Evolutionary conservation across 2,888 invertebrate genomes (phyloP), one percentile per base, ranked within the genome.

Genomic region (Elaeidobius kamerunicus): DNA sequence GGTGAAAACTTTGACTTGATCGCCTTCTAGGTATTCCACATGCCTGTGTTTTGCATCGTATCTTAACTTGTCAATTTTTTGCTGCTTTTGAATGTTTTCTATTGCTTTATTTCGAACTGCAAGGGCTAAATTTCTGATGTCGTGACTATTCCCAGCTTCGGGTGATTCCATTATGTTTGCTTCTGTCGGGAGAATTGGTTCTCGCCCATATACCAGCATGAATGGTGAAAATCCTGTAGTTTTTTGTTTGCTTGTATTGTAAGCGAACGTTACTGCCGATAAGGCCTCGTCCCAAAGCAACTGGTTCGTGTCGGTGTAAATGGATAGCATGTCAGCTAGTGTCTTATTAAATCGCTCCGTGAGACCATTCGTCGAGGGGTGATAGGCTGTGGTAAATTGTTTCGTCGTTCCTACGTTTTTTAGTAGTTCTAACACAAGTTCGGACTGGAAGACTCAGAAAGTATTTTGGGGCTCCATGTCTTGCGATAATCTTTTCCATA

Each of bases 291-390:
- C n/a, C n/a, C n/a, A n/a, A n/a, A n/a, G n/a, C n/a, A n/a, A n/a
- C n/a, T n/a, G n/a, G n/a, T n/a, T 38, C 3, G 38, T 7, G 38
- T 57, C 51, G 7, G 58, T 58, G 23, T 52, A 60, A 9, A 56
- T 45, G 2, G 52, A 32, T 11, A 60, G 14, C 59, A 58, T 60
- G 15, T 63, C 54, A 0, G 54, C 58, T 12, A 62, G 38, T 1
- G 61, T 64, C 36, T 60, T 58, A 42, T 64, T 63, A 42, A 61
- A 56, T 19, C 64, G 11, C 47, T 62, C 64, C 1, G 59, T 59
- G 14, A 62, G 16, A 1, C 60, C 61, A 32, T 62, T 61, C 2
- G 34, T 47, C n/a, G 43, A 2, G 14, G 50, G 27, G 36, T 52
- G 55, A 17, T 58, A 56, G 3, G 47, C 15, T 1, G 58, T 60